phyloP scores from a whole-genome alignment of 2,888 invertebrate genomes.

The Cephus pulcher region DNA sequence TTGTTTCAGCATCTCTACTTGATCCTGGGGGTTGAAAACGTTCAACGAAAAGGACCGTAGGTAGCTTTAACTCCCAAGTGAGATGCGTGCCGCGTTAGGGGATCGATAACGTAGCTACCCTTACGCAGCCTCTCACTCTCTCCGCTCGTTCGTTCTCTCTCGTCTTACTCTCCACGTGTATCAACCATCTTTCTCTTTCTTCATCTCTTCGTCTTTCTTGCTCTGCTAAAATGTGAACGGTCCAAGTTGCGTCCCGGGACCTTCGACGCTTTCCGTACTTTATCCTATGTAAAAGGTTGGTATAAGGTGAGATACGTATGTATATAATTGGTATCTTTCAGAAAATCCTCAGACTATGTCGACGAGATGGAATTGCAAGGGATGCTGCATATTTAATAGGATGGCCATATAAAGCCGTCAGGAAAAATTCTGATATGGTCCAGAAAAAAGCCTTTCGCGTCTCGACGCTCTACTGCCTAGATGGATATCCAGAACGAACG shows the following conservation, averaged over 20 bases:
- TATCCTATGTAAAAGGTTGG: neutral
- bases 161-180: neutral
- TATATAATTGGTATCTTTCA: neutral
- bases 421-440: neutral
- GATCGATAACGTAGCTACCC: conserved; percentile 31
- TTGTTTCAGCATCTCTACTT: neutral
- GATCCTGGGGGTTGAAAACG: neutral
- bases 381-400: neutral
- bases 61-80: conserved; percentile 20
- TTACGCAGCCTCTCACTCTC: conserved; percentile 26
- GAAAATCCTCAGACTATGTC: neutral
- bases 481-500: conserved; percentile 15
- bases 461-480: neutral
- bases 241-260: conserved; percentile 21
- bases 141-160: neutral
- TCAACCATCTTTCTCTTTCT: conserved; percentile 11
- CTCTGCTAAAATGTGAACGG: neutral
- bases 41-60: conserved; percentile 3
- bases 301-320: neutral
- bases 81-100: conserved; percentile 28
- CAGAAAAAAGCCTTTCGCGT: neutral
- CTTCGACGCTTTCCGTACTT: conserved; percentile 1
- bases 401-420: neutral
- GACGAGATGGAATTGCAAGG: neutral
- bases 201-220: conserved; percentile 1